phyloP scores from a whole-genome alignment of 2,888 invertebrate species.

The Anodontia alba region DNA sequence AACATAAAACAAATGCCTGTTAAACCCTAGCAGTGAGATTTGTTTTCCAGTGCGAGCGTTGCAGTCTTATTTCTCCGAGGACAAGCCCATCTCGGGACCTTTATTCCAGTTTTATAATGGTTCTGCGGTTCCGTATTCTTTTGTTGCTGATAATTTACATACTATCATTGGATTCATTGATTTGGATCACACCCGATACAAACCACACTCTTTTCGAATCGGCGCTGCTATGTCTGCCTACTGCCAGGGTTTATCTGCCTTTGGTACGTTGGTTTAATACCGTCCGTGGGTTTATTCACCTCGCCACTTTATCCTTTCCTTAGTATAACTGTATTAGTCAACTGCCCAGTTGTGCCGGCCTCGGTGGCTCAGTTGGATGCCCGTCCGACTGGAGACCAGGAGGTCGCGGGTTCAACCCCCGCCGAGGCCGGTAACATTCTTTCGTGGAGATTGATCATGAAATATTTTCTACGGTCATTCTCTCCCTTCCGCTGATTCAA shows the following conservation, averaged over 20 bases:
- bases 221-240: neutral
- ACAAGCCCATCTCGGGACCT: neutral
- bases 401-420: too few relatives aligned
- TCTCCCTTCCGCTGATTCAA: too few relatives aligned
- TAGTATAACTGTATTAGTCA: too few relatives aligned
- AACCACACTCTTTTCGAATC: conserved; percentile 11
- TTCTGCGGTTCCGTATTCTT: neutral
- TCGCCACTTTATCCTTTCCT: too few relatives aligned
- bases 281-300: too few relatives aligned
- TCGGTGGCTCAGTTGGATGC: too few relatives aligned
- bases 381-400: too few relatives aligned
- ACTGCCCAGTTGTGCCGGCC: too few relatives aligned
- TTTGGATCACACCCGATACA: neutral
- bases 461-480: too few relatives aligned
- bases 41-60: neutral
- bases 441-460: too few relatives aligned
- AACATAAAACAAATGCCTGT: neutral
- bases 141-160: neutral
- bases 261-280: too few relatives aligned
- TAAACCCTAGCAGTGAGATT: neutral
- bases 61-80: neutral
- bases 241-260: neutral
- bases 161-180: neutral
- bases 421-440: too few relatives aligned
- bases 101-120: conserved; percentile 4